These are phyloP conservation scores for Spea multiplicata DNA, from an alignment of 2,113 vertebrate species.

Conservation along the genomic window DNA sequence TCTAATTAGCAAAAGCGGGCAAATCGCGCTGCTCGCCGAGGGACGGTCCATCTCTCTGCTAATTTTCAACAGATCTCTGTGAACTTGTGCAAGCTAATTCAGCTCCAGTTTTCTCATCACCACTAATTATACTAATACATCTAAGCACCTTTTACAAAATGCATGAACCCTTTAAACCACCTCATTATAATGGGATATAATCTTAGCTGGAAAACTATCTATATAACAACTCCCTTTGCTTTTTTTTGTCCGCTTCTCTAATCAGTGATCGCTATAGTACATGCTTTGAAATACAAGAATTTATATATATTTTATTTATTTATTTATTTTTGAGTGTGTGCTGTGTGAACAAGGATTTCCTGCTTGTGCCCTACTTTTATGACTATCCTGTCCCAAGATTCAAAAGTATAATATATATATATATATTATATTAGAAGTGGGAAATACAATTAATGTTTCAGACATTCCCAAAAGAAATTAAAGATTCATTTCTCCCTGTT, in stretches of 20 bases:
- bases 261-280: neutral
- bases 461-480: conserved; percentile 44
- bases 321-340: no score
- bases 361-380: no score
- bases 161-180: conserved; percentile 84
- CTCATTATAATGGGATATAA: conserved; percentile 86
- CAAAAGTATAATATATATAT: no score
- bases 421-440: no score
- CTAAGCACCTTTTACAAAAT: conserved; percentile 91
- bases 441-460: no score
- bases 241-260: conserved; percentile 52
- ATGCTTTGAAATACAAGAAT: conserved; percentile 9
- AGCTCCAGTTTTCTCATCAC: conserved; percentile 91
- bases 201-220: conserved; percentile 76
- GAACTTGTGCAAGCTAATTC: conserved; percentile 91
- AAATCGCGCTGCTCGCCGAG: conserved; percentile 85
- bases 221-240: conserved; percentile 85
- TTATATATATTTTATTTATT: no score
- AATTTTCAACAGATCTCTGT: conserved; percentile 84
- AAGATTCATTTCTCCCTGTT: conserved; percentile 50
- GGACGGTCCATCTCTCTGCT: conserved; percentile 82
- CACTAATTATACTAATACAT: conserved; percentile 93
- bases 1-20: conserved; percentile 94
- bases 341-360: no score
- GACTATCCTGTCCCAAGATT: no score